Conservation (phyloP, 2,888 invertebrate genomes). For the Dascillus cervinus region DNA sequence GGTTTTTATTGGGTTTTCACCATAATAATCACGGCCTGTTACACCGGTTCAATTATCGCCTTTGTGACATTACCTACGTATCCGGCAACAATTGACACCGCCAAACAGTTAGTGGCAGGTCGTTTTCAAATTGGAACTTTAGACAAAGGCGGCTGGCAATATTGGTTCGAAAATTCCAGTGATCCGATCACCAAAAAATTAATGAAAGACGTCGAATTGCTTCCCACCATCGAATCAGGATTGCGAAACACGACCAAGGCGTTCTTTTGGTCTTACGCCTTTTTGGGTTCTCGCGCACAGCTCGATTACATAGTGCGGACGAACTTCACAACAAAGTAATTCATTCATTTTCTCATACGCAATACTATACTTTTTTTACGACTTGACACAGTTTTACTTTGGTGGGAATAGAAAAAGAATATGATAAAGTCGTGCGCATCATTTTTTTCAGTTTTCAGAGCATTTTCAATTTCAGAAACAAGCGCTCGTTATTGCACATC, state of each 20-base stretch:
- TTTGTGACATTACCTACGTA: slow-evolving; percentile 73
- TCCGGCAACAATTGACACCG: slow-evolving; percentile 65
- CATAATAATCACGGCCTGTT: slow-evolving; percentile 75
- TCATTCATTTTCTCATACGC: no score
- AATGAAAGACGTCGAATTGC: slow-evolving; percentile 58
- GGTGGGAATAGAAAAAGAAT: no score
- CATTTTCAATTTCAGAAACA: slow-evolving; percentile 35
- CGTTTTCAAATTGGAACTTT: slow-evolving; percentile 66
- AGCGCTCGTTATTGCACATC: slow-evolving; percentile 61
- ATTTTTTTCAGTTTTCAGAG: no score
- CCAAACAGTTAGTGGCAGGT: slow-evolving; percentile 56
- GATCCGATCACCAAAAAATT: slow-evolving; percentile 56
- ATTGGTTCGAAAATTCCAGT: slow-evolving; percentile 63
- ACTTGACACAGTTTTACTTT: no score
- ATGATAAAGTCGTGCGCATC: no score
- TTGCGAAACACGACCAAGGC: slow-evolving; percentile 66
- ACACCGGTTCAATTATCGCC: slow-evolving; percentile 77
- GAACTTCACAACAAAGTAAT: slow-evolving; percentile 51
- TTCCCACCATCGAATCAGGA: slow-evolving; percentile 58
- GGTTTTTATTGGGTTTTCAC: slow-evolving; percentile 81
- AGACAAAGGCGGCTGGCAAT: slow-evolving; percentile 71
- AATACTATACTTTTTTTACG: no score
- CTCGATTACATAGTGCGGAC: slow-evolving; percentile 65
- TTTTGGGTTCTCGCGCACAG: slow-evolving; percentile 64
- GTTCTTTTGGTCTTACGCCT: slow-evolving; percentile 73